Evolutionary conservation across 2,797 vertebrate species (phyloP).

Genomic region (Poecilia picta): DNA sequence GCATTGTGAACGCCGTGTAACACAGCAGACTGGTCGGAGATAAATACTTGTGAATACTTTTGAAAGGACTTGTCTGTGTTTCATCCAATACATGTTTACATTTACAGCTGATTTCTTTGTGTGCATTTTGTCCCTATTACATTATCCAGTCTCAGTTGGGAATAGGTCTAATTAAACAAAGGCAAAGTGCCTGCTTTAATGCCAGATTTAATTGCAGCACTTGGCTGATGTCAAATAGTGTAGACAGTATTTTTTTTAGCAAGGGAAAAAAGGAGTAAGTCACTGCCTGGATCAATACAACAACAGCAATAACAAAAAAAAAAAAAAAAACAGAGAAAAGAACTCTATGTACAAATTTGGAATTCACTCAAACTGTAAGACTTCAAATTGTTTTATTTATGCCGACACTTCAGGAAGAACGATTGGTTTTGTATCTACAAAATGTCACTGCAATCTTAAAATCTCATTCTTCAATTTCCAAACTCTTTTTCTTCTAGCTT

Average conservation of each 20-base stretch:
- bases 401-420: not conserved
- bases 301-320: no score
- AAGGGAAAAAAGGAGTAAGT: constrained; percentile 1
- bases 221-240: constrained; percentile 25
- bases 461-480: not conserved
- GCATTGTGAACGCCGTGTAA: not conserved
- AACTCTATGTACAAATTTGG: not conserved
- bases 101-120: constrained; percentile 4
- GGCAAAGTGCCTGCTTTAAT: constrained; percentile 32
- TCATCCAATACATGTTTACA: constrained; percentile 2
- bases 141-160: constrained; percentile 29
- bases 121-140: constrained; percentile 15
- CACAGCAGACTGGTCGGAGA: not conserved
- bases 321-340: not conserved
- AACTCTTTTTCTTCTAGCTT: not conserved
- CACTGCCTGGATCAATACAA: not conserved
- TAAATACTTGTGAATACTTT: not conserved
- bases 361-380: not conserved
- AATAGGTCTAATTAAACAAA: constrained; percentile 48
- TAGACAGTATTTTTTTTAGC: constrained; percentile 30
- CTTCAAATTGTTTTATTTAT: not conserved
- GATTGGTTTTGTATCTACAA: not conserved
- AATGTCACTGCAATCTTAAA: not conserved
- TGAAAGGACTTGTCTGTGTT: not conserved
- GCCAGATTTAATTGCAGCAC: constrained; percentile 38